phyloP scores from a whole-genome alignment of 2,113 vertebrate species.

The Rhipidura dahli region DNA sequence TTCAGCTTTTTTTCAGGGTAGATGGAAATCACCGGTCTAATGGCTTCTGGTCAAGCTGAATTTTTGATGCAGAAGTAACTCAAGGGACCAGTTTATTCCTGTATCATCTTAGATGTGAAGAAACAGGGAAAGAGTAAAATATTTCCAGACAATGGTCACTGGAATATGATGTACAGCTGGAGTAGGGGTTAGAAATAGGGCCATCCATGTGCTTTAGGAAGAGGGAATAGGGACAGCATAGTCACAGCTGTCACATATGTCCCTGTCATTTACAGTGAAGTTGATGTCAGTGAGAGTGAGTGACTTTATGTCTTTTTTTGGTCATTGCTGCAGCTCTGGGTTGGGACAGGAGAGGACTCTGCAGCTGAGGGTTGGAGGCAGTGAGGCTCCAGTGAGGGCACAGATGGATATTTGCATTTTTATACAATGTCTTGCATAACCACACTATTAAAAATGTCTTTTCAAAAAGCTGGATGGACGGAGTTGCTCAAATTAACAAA shows the following conservation, averaged over 20 bases:
- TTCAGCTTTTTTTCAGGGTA: neutral
- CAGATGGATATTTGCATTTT: no score
- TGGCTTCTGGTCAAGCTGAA: neutral
- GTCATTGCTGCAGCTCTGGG: neutral
- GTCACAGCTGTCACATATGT: neutral
- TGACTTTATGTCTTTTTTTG: neutral
- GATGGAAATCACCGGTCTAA: neutral
- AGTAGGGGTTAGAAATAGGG: neutral
- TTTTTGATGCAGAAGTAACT: neutral
- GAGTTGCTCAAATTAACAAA: neutral
- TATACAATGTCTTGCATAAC: neutral
- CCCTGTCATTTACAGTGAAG: neutral
- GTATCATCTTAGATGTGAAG: neutral
- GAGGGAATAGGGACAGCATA: neutral
- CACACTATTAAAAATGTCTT: neutral
- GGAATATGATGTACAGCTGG: neutral
- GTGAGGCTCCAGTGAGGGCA: neutral
- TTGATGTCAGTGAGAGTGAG: neutral
- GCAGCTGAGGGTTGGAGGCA: neutral
- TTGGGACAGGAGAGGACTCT: neutral
- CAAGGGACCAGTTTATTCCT: neutral
- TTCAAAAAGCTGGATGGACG: neutral
- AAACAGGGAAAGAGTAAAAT: neutral
- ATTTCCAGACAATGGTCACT: neutral
- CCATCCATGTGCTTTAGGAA: neutral